Conservation (phyloP, 2,113 vertebrate species). For the Aviceda subcristata region DNA sequence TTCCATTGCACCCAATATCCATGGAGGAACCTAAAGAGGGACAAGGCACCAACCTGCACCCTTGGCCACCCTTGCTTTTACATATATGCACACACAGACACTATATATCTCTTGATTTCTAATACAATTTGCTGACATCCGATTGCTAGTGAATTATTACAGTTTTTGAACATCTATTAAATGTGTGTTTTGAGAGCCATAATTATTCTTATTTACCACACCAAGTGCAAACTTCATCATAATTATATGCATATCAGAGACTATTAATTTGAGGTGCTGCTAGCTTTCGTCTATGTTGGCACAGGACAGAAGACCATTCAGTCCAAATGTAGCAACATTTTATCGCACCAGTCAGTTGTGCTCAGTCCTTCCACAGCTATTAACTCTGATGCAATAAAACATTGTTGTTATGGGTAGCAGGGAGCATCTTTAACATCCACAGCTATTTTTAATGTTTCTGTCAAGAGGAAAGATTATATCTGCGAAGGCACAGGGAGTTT, state of each 20-base stretch:
- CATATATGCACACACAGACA: neutral
- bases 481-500: neutral
- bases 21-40: neutral
- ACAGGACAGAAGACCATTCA: neutral
- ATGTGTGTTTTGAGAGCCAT: neutral
- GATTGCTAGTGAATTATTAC: neutral
- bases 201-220: neutral
- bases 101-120: neutral
- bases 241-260: neutral
- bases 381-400: neutral
- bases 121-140: neutral
- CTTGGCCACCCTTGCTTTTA: neutral
- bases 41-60: neutral
- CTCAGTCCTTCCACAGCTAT: neutral
- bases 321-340: neutral
- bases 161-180: neutral
- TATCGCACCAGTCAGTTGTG: neutral
- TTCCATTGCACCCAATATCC: neutral
- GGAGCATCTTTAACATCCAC: neutral
- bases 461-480: neutral
- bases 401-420: neutral
- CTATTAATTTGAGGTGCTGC: neutral
- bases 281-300: neutral
- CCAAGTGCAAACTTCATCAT: neutral
- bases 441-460: conserved; percentile 22